Base-by-base conservation (phyloP, 1,140 invertebrate genomes). In the Protaetia brevitarsis region DNA sequence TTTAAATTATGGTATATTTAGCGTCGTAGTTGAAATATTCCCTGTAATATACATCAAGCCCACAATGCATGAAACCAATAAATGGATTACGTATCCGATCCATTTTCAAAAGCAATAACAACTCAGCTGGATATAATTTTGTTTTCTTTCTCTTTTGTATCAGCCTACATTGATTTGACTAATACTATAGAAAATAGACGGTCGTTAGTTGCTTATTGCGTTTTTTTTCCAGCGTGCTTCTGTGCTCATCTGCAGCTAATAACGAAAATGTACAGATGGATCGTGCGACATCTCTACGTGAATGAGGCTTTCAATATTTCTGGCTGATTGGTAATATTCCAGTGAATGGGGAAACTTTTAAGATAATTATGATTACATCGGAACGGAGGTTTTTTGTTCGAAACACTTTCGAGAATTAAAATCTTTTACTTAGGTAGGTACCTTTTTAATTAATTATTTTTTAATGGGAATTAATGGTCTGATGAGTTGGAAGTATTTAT, bases 401-500 rank as follows among this genome's bases (percentile, higher is more conserved):
- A 29, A 59, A 59, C 26, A 59, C 41, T 51, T 19, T 51, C 5
- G 21, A 1, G 19, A 51, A 51, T 51, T 51, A 51, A 51, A 51
- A 51, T 23, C 41, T 51, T 51, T 51, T 51, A 6, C 41, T 51
- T 6, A 51, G n/a, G n/a, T 34, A 6, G 6, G 31, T n/a, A 7
- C 31, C 27, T 59, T 29, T 59, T 59, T 59, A 59, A 59, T 59
- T 59, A 59, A 59, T 59, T 59, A 29, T 27, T 59, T 59, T 56
- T 27, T 59, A 29, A 59, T 29, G 57, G 13, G 30, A 59, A 59
- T 59, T 59, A 59, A 59, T n/a, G 11, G 16, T 26, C 4, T 13
- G 26, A 29, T 28, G 16, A 59, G 6, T 26, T 27, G 57, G 16
- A 59, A 59, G 57, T 28, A 26, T 29, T 59, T 59, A 59, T 28